These are phyloP conservation scores for Drosophila paracracens DNA, from an alignment of 2,888 invertebrate genomes.

Conservation along the genomic window DNA sequence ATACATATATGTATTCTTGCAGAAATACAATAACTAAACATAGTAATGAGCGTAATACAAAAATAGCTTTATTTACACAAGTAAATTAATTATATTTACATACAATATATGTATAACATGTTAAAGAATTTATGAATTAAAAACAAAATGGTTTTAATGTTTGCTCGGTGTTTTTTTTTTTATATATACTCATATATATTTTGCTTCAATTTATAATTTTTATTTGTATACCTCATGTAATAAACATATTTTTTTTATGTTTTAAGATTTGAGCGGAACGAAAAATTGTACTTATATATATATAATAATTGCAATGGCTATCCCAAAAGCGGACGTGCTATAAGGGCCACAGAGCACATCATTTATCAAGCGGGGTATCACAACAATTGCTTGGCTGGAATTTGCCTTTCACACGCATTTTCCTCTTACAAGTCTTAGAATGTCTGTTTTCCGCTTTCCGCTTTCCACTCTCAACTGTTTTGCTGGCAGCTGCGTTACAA, in stretches of 20 bases:
- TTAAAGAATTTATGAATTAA: slow-evolving; percentile 57
- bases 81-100: slow-evolving; percentile 63
- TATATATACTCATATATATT: background rate
- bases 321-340: slow-evolving; percentile 1
- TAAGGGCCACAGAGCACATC: slow-evolving; percentile 17
- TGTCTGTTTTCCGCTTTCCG: background rate
- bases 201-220: background rate
- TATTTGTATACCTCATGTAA: background rate
- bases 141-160: slow-evolving; percentile 17
- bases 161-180: background rate
- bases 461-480: background rate
- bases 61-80: slow-evolving; percentile 73
- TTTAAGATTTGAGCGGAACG: background rate
- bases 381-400: slow-evolving; percentile 7
- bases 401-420: background rate
- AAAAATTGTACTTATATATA: slow-evolving; percentile 14
- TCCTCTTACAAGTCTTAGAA: background rate
- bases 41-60: slow-evolving; percentile 61
- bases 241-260: background rate
- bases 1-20: slow-evolving; percentile 46
- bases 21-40: slow-evolving; percentile 56
- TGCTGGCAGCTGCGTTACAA: slow-evolving; percentile 30
- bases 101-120: slow-evolving; percentile 40
- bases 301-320: slow-evolving; percentile 9
- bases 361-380: slow-evolving; percentile 23